These are phyloP conservation scores for Phataginus tetradactyla DNA, from an alignment of 2,797 vertebrate species.

Conservation along the genomic window DNA sequence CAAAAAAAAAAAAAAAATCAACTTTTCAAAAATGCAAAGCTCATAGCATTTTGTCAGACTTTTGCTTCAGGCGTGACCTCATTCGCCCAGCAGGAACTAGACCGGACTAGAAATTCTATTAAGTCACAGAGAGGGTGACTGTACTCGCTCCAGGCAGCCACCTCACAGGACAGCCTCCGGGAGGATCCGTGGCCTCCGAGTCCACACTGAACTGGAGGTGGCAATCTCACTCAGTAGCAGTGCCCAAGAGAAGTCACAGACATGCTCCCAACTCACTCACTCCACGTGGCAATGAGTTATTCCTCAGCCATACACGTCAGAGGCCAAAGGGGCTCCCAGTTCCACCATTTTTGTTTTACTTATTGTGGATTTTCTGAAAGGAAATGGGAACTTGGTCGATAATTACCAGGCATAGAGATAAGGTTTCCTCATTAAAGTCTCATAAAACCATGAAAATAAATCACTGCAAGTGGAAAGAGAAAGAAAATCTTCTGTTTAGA, in stretches of 20 bases:
- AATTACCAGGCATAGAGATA: constrained; percentile 45
- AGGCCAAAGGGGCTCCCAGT: neutral
- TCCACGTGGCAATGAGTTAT: neutral
- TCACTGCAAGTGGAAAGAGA: constrained; percentile 47
- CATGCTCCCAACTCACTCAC: neutral
- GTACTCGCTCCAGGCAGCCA: neutral
- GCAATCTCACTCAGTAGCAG: neutral
- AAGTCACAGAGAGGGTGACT: neutral
- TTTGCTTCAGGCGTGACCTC: neutral
- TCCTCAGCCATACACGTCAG: neutral
- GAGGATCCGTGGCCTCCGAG: fast-evolving
- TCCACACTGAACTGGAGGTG: neutral
- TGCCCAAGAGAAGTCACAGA: neutral
- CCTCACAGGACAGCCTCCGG: fast-evolving
- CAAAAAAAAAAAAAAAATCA: neutral
- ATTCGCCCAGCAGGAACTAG: neutral
- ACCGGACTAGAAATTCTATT: neutral
- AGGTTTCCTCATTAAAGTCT: constrained; percentile 72
- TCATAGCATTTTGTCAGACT: neutral
- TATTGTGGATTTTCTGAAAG: constrained; percentile 55
- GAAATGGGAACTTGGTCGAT: constrained; percentile 70
- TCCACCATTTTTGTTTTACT: constrained; percentile 28
- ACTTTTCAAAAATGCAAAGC: neutral
- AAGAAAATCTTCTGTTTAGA: constrained; percentile 81
- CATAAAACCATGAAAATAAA: constrained; percentile 70